Percentiles rank a stretch among this genome's conserved stretches.
phyloP scores from a whole-genome alignment of 2,113 vertebrate species.

The Arenaria interpres region DNA sequence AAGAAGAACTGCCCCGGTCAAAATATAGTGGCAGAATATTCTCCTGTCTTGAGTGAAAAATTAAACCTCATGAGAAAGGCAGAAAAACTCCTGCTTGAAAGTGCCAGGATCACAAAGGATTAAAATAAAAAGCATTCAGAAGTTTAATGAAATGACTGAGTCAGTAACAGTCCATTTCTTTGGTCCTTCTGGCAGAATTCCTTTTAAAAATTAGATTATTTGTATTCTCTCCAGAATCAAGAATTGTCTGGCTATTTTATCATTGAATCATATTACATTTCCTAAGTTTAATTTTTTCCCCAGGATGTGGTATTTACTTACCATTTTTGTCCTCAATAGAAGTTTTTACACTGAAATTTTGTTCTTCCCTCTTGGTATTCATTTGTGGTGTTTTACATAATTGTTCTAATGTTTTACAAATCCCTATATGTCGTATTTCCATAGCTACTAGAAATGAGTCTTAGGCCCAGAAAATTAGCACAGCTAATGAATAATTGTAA shows the following conservation, averaged over 20 bases:
- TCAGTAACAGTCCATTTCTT: background rate
- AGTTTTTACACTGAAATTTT: background rate
- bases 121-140: background rate
- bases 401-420: background rate
- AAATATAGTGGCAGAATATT: background rate
- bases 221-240: background rate
- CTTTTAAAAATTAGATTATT: background rate
- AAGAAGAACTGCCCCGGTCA: background rate
- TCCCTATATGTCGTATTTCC: background rate
- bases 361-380: background rate
- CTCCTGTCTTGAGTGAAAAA: background rate
- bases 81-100: background rate
- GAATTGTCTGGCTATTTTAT: background rate
- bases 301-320: background rate
- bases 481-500: background rate
- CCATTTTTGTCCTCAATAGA: background rate
- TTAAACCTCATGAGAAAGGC: background rate
- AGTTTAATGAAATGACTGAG: background rate
- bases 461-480: background rate
- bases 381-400: background rate
- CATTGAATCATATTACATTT: background rate
- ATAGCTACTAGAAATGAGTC: background rate
- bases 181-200: background rate
- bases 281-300: background rate
- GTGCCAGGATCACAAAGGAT: background rate